These are phyloP conservation scores for Ficedula albicollis DNA, from an alignment of 2,797 vertebrate species.

Conservation along the genomic window DNA sequence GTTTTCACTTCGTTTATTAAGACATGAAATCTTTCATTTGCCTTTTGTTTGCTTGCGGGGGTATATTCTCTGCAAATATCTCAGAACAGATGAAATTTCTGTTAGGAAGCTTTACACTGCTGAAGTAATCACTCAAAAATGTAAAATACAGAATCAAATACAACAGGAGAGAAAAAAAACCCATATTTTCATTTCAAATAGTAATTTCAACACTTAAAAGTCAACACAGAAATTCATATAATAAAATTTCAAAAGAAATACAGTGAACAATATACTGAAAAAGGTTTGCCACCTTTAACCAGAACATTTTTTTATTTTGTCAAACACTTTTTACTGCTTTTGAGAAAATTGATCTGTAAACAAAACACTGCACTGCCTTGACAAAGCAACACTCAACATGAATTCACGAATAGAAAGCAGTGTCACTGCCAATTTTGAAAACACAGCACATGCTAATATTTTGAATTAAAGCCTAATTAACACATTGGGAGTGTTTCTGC, in stretches of 20 bases:
- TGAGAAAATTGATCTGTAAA: slow-evolving; percentile 11
- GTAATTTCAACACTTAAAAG: not conserved
- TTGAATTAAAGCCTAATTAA: not conserved
- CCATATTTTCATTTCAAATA: not conserved
- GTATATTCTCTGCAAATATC: not conserved
- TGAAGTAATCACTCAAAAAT: not conserved
- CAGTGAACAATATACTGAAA: not conserved
- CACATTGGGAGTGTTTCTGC: not conserved
- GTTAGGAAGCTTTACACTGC: not conserved
- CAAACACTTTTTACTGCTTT: not conserved
- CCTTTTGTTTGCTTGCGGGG: not conserved
- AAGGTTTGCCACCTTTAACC: not conserved
- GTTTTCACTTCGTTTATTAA: not conserved
- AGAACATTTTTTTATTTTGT: not conserved
- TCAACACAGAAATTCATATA: not conserved
- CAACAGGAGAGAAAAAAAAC: not conserved
- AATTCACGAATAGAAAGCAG: slow-evolving; percentile 16
- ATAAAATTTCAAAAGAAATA: not conserved
- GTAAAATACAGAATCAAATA: not conserved
- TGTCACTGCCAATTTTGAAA: not conserved
- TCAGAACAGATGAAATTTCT: not conserved
- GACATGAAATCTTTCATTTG: not conserved
- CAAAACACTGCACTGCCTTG: not conserved
- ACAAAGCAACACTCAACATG: not conserved
- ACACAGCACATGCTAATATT: not conserved